Percentiles rank a stretch among this genome's conserved stretches.
Conservation (phyloP, 2,113 vertebrate species). For the Lycaon pictus region DNA sequence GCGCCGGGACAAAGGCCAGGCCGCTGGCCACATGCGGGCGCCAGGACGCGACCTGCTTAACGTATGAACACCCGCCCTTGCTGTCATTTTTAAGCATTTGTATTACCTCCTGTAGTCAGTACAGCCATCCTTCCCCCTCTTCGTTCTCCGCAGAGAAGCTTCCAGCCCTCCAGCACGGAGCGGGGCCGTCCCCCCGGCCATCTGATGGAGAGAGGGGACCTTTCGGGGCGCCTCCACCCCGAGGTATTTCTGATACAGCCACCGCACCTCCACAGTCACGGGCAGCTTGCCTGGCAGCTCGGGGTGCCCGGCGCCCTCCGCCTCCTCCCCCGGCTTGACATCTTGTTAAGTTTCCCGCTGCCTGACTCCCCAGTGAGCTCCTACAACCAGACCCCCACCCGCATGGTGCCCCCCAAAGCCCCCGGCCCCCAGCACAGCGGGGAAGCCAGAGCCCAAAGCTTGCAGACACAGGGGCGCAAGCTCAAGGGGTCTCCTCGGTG, state of each 20-base stretch:
- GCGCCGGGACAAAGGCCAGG: no score
- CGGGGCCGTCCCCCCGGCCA: no score
- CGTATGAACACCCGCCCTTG: not conserved
- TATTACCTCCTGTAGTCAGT: constrained; percentile 13
- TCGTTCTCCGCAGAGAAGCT: not conserved
- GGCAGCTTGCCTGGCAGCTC: no score
- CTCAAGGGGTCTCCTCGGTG: not conserved
- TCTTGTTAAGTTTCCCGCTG: not conserved
- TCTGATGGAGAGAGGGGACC: not conserved
- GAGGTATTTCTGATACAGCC: not conserved
- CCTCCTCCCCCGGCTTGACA: not conserved
- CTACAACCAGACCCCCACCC: not conserved
- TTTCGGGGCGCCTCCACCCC: not conserved
- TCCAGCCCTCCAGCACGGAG: not conserved
- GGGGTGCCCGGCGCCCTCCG: not conserved
- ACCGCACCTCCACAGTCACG: not conserved
- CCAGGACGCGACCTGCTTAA: not conserved
- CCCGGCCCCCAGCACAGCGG: not conserved
- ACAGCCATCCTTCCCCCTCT: not conserved
- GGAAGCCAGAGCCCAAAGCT: not conserved
- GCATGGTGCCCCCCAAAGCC: no score
- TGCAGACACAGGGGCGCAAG: not conserved
- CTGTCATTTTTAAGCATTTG: not conserved
- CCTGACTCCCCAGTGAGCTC: not conserved
- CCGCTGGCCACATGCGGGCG: no score